phyloP scores from a whole-genome alignment of 92 coral and sea anemone genomes.

The Parazoanthus darwini region DNA sequence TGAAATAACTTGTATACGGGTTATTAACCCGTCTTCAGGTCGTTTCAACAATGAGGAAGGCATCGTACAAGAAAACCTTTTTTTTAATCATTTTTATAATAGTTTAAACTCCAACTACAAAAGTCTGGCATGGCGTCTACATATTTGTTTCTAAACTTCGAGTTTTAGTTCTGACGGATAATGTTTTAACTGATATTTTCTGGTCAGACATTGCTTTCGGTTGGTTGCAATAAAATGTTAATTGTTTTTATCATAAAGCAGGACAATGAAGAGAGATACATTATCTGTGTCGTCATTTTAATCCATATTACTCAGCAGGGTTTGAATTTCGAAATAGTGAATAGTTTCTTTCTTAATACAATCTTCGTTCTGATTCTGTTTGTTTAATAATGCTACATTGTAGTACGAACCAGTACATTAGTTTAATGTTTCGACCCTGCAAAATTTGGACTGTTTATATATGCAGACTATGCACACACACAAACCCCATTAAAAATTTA shows the following conservation, averaged over 20 bases:
- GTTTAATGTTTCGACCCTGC: background rate
- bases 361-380: background rate
- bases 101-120: background rate
- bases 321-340: background rate
- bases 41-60: background rate
- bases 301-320: constrained; percentile 8
- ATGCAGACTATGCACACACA: constrained; percentile 28
- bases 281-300: constrained; percentile 3
- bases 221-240: constrained; percentile 35
- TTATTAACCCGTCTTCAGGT: background rate
- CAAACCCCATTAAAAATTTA: constrained; percentile 32
- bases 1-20: no score
- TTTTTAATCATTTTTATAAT: background rate
- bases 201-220: background rate
- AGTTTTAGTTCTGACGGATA: background rate
- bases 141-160: background rate
- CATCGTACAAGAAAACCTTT: background rate
- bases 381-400: background rate
- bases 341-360: background rate
- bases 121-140: background rate
- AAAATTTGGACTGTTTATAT: constrained; percentile 20
- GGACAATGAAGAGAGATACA: constrained; percentile 27
- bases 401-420: background rate
- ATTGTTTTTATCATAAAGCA: constrained; percentile 36
- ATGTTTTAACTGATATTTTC: background rate